phyloP scores from a whole-genome alignment of 1,140 invertebrate species.

The Brachionus asplanchnoidis region DNA sequence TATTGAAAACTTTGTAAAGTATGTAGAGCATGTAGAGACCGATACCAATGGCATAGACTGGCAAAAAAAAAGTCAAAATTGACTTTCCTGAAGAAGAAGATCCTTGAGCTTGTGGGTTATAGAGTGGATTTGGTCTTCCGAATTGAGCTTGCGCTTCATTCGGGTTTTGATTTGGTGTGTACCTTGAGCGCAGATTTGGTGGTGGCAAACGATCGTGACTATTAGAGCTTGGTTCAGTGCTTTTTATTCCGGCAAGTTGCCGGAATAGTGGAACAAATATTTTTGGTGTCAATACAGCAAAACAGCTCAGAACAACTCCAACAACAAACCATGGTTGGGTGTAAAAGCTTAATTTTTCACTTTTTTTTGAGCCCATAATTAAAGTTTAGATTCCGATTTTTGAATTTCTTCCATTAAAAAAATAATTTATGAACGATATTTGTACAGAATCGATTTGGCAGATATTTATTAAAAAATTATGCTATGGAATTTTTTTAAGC shows the following conservation, averaged over 20 bases:
- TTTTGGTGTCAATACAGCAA: constrained; percentile 40
- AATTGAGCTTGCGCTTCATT: not conserved
- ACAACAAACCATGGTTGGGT: constrained; percentile 30
- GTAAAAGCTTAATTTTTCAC: constrained; percentile 14
- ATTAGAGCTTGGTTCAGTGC: not conserved
- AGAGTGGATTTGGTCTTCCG: not conserved
- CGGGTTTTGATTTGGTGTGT: not conserved
- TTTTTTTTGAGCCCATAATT: not conserved
- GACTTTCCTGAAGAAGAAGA: constrained; percentile 13
- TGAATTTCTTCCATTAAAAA: not conserved
- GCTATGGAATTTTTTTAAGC: not conserved
- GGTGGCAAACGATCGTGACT: not conserved
- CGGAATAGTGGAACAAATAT: constrained; percentile 35
- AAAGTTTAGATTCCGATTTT: not conserved
- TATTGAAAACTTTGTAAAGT: constrained; percentile 39
- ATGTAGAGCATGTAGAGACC: constrained; percentile 36
- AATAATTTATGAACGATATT: constrained; percentile 1
- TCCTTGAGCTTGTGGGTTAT: not conserved
- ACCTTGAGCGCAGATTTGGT: not conserved
- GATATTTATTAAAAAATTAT: not conserved
- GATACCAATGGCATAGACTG: constrained; percentile 40
- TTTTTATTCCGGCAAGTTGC: not conserved
- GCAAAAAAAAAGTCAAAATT: constrained; percentile 31
- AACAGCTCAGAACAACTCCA: not conserved
- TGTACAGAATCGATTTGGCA: not conserved